phyloP scores from a whole-genome alignment of 2,797 vertebrate species.

The Chaetophractus vellerosus region DNA sequence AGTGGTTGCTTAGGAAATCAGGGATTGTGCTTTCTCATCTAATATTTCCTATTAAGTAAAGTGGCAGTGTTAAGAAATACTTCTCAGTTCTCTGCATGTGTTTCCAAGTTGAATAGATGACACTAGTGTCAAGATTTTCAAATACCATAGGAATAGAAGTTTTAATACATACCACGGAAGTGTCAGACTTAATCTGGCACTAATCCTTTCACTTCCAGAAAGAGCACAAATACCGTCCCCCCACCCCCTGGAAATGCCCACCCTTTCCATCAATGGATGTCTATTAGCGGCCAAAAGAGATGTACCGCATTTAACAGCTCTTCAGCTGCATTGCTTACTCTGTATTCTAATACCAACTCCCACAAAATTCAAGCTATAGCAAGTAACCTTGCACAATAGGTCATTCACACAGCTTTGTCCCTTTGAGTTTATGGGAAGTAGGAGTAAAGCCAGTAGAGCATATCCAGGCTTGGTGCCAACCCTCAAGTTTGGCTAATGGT shows the following conservation, averaged over 20 bases:
- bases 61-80: neutral
- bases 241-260: neutral
- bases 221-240: neutral
- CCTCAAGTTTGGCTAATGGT: constrained; percentile 46
- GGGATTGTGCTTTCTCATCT: neutral
- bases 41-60: constrained; percentile 26
- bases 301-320: constrained; percentile 45
- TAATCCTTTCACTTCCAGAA: constrained; percentile 43
- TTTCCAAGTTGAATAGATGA: neutral
- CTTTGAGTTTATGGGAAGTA: constrained; percentile 69
- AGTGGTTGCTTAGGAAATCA: neutral
- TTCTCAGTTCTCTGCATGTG: neutral
- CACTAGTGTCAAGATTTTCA: neutral
- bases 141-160: neutral
- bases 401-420: constrained; percentile 68
- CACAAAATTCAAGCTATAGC: constrained; percentile 77
- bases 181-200: constrained; percentile 5
- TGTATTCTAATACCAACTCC: constrained; percentile 78
- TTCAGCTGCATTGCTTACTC: constrained; percentile 28
- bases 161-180: neutral
- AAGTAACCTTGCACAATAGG: constrained; percentile 72
- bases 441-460: constrained; percentile 16
- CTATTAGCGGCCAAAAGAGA: constrained; percentile 42
- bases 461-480: constrained; percentile 23
- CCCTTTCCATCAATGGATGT: neutral